phyloP scores from a whole-genome alignment of 1,140 invertebrate species.

The Drosophila bipectinata region DNA sequence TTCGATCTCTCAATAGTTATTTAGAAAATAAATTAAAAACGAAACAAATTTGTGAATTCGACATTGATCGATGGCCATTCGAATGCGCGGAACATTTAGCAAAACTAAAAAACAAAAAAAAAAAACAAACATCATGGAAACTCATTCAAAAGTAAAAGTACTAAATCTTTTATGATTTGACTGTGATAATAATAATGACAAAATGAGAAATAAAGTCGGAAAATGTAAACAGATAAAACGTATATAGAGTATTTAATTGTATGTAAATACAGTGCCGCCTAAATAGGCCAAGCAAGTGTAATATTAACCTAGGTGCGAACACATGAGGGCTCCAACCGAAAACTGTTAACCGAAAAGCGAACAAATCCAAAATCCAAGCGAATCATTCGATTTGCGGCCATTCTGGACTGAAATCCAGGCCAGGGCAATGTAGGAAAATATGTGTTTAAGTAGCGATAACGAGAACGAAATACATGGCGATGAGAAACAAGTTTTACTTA shows the following conservation, averaged over 20 bases:
- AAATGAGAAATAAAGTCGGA: constrained; percentile 58
- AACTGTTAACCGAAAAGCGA: constrained; percentile 39
- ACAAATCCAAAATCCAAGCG: constrained; percentile 24
- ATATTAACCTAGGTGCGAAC: constrained; percentile 70
- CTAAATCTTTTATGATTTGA: constrained; percentile 84
- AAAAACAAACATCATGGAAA: constrained; percentile 71
- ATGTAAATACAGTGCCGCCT: constrained; percentile 58
- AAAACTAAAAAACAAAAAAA: constrained; percentile 41
- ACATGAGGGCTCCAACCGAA: constrained; percentile 34
- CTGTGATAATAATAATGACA: constrained; percentile 83
- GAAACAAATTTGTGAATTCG: constrained; percentile 12
- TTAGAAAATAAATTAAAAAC: constrained; percentile 25
- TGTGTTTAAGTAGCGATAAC: constrained; percentile 53
- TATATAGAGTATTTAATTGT: constrained; percentile 78
- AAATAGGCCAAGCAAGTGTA: constrained; percentile 49
- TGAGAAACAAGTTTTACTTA: constrained; percentile 70
- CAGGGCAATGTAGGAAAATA: constrained; percentile 35
- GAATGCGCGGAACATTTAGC: constrained; percentile 63
- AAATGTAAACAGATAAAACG: constrained; percentile 65
- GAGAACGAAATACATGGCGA: constrained; percentile 32
- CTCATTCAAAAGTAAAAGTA: constrained; percentile 83
- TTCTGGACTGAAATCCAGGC: constrained; percentile 9
- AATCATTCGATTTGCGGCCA: constrained; percentile 27
- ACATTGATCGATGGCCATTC: constrained; percentile 42
- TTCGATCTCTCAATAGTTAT: constrained; percentile 55